A percentile compares a stretch with the other conserved stretches of the same genome.
Conservation (phyloP, 23 tunicate genomes). For the Trididemnum miniatum region DNA sequence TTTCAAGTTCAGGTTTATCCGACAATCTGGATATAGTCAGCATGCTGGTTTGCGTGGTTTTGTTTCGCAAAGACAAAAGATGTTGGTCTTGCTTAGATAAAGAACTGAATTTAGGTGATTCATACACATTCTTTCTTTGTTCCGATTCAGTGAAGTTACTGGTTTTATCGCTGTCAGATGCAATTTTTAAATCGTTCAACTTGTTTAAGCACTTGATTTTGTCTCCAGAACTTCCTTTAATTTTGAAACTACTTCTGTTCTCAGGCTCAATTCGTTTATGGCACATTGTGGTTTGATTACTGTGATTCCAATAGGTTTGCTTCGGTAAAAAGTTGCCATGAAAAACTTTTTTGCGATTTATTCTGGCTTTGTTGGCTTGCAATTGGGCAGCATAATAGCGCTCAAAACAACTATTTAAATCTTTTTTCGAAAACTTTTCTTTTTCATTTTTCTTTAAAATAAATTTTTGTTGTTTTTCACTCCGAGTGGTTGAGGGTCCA, state of each 20-base stretch:
- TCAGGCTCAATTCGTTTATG: neutral
- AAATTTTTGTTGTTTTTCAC: neutral
- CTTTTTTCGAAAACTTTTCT: neutral
- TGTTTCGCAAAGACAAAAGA: neutral
- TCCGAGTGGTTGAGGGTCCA: neutral
- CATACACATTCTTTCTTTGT: no score
- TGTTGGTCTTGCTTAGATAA: neutral
- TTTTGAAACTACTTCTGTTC: neutral
- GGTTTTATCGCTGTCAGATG: neutral
- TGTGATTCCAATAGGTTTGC: neutral
- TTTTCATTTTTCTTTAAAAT: neutral
- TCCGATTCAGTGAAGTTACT: no score
- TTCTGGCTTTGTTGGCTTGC: neutral
- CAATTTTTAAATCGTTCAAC: conserved; percentile 5
- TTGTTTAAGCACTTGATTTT: neutral
- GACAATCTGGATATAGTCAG: neutral
- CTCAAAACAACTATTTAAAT: neutral
- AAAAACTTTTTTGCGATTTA: neutral
- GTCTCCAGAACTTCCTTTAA: neutral
- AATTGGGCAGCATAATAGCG: neutral
- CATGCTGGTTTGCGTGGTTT: neutral
- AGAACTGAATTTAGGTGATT: neutral
- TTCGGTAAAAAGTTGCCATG: neutral
- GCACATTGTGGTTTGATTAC: neutral
- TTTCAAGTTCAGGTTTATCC: neutral